Base-by-base conservation (phyloP, 2,888 invertebrate species). In the Dusona sp. region DNA sequence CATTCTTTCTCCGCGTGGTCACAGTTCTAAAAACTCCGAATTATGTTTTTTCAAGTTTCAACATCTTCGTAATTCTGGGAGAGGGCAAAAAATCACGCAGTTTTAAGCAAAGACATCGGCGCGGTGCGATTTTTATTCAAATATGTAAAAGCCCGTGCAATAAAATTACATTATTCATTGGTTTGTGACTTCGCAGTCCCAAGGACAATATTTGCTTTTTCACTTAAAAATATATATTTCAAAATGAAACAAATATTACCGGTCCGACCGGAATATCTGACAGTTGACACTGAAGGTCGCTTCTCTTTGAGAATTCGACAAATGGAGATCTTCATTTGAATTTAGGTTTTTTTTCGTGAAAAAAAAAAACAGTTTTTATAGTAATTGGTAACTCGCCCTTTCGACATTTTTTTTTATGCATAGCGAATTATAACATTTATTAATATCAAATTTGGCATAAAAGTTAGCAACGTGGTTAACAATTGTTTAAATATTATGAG, bases 61-160 rank as follows among this genome's bases (percentile, higher is more conserved):
- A 29, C 29, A 29, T 29, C 61, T 68, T 38, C 61, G 29, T 61
- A 16, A 25, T 64, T 45, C 45, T 75, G 45, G 8, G 11, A 45
- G 9, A 25, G 29, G n/a, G n/a, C n/a, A 75, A 57, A 75, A 64
- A 42, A 64, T 42, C 22, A 25, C 29, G 3, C 4, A 25, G 33
- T 75, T 48, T 45, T 38, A 33, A 45, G 75, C 51, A 48, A 70
- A 70, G 33, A 29, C 19, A 74, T 77, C 54, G 48, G 65, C 64
- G 51, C n/a, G n/a, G 16, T 73, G 83, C 51, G 48, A 73, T 67
- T 85, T 83, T 83, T 85, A 81, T 83, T 77, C 65, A 83, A 70
- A 78, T 36, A 79, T 74, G 64, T 67, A 78, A 86, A 68, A 84
- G 73, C 75, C 19, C 64, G 68, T 80, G 84, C 74, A 64, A 67